phyloP scores from a whole-genome alignment of 2,888 invertebrate species.

The Pseudolycoriella hygida region DNA sequence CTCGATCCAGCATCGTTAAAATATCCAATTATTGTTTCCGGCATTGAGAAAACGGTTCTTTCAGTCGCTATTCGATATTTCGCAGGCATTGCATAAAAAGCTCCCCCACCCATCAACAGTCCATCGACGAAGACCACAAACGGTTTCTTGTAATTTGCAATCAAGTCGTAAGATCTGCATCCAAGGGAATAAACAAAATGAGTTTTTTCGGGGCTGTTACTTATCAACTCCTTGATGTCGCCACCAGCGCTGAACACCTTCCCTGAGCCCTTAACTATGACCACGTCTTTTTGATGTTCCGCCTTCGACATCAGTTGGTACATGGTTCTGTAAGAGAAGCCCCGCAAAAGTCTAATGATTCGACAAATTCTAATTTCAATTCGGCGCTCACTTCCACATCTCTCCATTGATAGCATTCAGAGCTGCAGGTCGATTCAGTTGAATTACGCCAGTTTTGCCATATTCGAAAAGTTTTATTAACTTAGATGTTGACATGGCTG shows the following conservation, averaged over 20 bases:
- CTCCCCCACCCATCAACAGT: constrained; percentile 96
- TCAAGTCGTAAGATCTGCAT: constrained; percentile 69
- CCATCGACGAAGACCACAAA: constrained; percentile 88
- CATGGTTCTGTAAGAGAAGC: no score
- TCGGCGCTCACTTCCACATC: constrained; percentile 43
- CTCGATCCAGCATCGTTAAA: constrained; percentile 76
- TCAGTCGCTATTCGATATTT: constrained; percentile 88
- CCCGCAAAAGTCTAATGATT: constrained; percentile 7
- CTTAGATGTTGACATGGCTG: no score
- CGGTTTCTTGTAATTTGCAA: constrained; percentile 76
- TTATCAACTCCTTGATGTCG: constrained; percentile 68
- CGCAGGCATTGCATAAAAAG: constrained; percentile 89
- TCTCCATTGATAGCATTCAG: constrained; percentile 58
- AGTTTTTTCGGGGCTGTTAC: constrained; percentile 36
- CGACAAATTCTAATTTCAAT: constrained; percentile 40
- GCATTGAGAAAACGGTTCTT: constrained; percentile 91
- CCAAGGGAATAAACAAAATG: constrained; percentile 70
- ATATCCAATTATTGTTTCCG: constrained; percentile 87
- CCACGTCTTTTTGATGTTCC: constrained; percentile 51
- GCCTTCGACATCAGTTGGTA: constrained; percentile 28
- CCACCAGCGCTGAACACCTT: constrained; percentile 99
- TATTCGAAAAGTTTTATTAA: no score
- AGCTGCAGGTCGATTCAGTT: constrained; percentile 56
- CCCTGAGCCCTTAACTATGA: constrained; percentile 71
- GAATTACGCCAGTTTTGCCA: constrained; percentile 39